Evolutionary conservation across 2,888 invertebrate genomes (phyloP), one percentile per base, ranked within the genome.

Genomic region (Andrena haemorrhoa): DNA sequence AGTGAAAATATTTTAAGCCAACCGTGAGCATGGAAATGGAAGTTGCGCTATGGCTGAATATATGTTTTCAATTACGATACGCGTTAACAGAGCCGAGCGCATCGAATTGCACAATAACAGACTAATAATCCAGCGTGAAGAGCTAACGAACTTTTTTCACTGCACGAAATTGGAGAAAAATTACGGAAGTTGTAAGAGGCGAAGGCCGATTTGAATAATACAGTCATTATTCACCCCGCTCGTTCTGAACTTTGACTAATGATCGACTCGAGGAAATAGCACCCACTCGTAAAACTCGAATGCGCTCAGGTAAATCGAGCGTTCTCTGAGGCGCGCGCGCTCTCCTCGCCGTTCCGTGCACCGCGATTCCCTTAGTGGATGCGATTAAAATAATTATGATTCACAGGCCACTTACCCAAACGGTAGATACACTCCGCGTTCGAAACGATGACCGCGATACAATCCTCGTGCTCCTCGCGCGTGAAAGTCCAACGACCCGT

Each of bases 201-300:
- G 81, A 78, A 73, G 75, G 69, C 64, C 58, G 64, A 88, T 88
- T 90, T 89, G 87, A 87, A 90, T 90, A 90, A 88, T 88, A 88
- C 77, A 75, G 79, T 82, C 87, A 87, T 90, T 88, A 89, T 82
- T 90, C 90, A 88, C 75, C 56, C 69, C 65, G 69, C 75, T 83
- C 41, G 69, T 82, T 83, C 66, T 35, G 26, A 61, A 35, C 79
- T 72, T 77, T 84, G 82, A 87, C 84, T 86, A 88, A 88, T 83
- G 85, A 78, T 77, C 68, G 75, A 78, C 66, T 82, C 64, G 72
- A 73, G 80, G 70, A 75, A 66, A 76, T 75, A 63, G 35, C 53
- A 16, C 20, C 51, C 58, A 61, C 72, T 81, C 51, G 80, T 83
- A 69, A 85, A 85, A 77, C 82, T 75, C 65, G 85, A 86, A 86